phyloP scores from a whole-genome alignment of 2,888 invertebrate species.

The Synanthedon vespiformis region DNA sequence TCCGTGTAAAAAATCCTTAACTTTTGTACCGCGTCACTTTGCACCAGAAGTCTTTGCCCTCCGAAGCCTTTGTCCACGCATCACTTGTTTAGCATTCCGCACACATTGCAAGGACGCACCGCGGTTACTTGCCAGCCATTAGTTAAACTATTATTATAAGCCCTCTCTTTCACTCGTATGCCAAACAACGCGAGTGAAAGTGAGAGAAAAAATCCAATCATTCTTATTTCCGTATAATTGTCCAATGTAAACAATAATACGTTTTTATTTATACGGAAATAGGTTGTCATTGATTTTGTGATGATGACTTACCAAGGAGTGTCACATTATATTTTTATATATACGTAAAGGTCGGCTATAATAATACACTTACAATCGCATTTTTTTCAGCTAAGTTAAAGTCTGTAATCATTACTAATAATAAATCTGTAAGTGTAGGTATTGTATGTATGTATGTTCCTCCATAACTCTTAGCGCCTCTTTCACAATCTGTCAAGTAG shows the following conservation, averaged over 20 bases:
- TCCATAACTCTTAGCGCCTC: too few species aligned
- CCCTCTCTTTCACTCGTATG: background rate
- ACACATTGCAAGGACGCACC: constrained; percentile 2
- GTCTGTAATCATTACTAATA: too few species aligned
- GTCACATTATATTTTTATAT: too few species aligned
- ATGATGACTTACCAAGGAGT: too few species aligned
- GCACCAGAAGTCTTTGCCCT: constrained; percentile 5
- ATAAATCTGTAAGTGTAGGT: too few species aligned
- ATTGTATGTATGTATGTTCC: too few species aligned
- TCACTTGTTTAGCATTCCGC: constrained; percentile 3
- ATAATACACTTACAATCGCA: too few species aligned
- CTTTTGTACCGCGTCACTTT: constrained; percentile 1
- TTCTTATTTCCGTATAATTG: background rate
- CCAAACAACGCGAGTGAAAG: background rate
- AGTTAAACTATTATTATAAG: background rate
- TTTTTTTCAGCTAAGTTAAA: too few species aligned
- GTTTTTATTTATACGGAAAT: background rate
- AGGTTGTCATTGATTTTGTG: too few species aligned
- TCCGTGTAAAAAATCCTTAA: background rate
- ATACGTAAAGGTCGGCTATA: too few species aligned
- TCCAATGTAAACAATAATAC: background rate
- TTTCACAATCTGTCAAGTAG: too few species aligned
- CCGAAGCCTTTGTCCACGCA: constrained; percentile 1
- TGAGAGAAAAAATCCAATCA: background rate
- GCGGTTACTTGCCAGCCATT: background rate